Evolutionary conservation across 2,888 invertebrate species (phyloP), one percentile per base, ranked within the genome.

Genomic region (Bugulina stolonifera): DNA sequence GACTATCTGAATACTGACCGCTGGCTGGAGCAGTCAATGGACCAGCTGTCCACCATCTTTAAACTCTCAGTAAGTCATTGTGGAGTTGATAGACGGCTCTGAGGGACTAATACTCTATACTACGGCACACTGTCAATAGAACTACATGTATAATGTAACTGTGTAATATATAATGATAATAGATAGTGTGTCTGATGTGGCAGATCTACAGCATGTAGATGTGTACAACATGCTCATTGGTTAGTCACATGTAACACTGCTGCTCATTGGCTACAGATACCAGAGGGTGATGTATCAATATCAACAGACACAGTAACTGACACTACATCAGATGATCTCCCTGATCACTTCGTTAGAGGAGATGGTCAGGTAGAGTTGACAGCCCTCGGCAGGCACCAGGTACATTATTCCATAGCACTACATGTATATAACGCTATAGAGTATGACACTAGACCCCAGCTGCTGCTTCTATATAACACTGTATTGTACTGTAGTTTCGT

Each of bases 301-400:
- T 25, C 55, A 3, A 55, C 55, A 55, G 55, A 55, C 3, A 14
- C 55, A 5, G 5, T 25, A 23, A 14, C 55, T 55, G 55, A 23
- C 55, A 55, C 10, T n/a, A 23, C 3, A 5, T 57, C 57, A 14
- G 57, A 25, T 5, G n/a, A 5, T 23, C 57, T 64, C 14, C 64
- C 64, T 29, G 64, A 64, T 64, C 64, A 64, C 27, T 14, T 64
- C 5, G 27, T 32, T 5, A 64, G 32, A 64, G 29, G 29, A 14
- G 64, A 64, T 32, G 64, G 64, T 10, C 27, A 10, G 2, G 29
- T 64, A 2, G 64, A 64, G 32, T 32, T 64, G 29, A 64, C 64
- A 32, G 64, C 64, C 10, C 64, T 64, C 10, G 64, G 64, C 32
- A 27, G 64, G 5, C 32, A 64, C n/a, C 64, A 64, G 64, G 64